Evolutionary conservation across 2,113 vertebrate species (phyloP).

Genomic region (Chaetorhynchus papuensis): DNA sequence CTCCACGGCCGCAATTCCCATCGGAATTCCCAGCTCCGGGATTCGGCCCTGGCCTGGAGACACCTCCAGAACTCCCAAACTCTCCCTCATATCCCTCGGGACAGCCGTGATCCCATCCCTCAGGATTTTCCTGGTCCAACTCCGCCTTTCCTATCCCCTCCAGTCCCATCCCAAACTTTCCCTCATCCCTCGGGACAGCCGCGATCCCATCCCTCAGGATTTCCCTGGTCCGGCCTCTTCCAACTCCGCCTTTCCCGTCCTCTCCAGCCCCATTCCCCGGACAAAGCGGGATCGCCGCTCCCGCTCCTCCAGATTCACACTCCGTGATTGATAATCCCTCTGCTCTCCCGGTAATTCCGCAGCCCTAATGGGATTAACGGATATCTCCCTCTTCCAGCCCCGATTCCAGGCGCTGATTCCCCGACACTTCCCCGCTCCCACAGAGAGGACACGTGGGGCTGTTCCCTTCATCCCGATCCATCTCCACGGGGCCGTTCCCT

Average conservation of each 20-base stretch:
- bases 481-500: neutral
- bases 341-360: neutral
- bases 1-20: neutral
- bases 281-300: neutral
- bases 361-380: constrained; percentile 71
- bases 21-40: neutral
- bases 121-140: accelerated
- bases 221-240: accelerated
- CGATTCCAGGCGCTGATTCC: constrained; percentile 66
- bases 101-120: neutral
- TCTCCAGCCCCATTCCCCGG: neutral
- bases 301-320: neutral
- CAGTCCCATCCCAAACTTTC: neutral
- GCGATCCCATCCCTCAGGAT: neutral
- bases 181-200: neutral
- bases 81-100: neutral
- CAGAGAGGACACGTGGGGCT: neutral
- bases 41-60: neutral
- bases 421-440: neutral
- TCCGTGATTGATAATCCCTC: neutral
- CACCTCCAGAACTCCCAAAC: accelerated
- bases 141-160: neutral
- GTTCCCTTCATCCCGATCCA: neutral
- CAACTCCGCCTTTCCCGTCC: accelerated
- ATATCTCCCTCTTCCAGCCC: constrained; percentile 56